Evolutionary conservation across 1,140 invertebrate species (phyloP), one percentile per base, ranked within the genome.

Genomic region (Nymphalis io): DNA sequence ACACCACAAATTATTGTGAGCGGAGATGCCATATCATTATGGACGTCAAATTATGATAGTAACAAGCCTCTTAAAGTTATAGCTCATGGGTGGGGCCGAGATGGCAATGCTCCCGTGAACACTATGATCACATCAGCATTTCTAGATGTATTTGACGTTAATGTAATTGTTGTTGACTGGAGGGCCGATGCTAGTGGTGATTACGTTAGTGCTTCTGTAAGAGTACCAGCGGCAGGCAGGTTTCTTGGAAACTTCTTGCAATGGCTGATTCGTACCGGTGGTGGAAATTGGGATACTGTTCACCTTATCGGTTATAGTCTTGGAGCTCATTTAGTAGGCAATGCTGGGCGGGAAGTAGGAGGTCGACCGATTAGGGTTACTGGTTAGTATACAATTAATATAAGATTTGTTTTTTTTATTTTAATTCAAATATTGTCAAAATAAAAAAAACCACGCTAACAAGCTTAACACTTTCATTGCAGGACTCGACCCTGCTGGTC

Each of bases 401-500:
- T 10, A n/a, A 4, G 10, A 33, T n/a, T n/a, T 33, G 27, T 8
- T 8, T 1, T 33, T 33, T 33, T 33, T 3, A 33, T 8, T 33
- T 33, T 33, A 8, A 5, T 27, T 27, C 5, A 27, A 27, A 27
- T 27, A 33, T 8, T 33, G 27, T 33, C 10, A 8, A 33, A 6
- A 8, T 33, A 33, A n/a, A n/a, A n/a, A n/a, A n/a, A n/a, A n/a
- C n/a, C n/a, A n/a, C n/a, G n/a, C n/a, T n/a, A n/a, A n/a, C n/a
- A n/a, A n/a, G n/a, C n/a, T n/a, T n/a, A n/a, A n/a, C 6, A 5
- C 27, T 0, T 33, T 4, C 6, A 33, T 82, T 78, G 33, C 46
- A 91, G 94, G 94, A 42, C 81, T 96, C 74, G 95, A 96, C 85
- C 94, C 94, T 13, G 95, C 95, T 8, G 88, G 92, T 15, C 94